These are phyloP conservation scores for Apostichopus californicus DNA, from an alignment of 35 echinoderm and acorn worm genomes.

Conservation along the genomic window DNA sequence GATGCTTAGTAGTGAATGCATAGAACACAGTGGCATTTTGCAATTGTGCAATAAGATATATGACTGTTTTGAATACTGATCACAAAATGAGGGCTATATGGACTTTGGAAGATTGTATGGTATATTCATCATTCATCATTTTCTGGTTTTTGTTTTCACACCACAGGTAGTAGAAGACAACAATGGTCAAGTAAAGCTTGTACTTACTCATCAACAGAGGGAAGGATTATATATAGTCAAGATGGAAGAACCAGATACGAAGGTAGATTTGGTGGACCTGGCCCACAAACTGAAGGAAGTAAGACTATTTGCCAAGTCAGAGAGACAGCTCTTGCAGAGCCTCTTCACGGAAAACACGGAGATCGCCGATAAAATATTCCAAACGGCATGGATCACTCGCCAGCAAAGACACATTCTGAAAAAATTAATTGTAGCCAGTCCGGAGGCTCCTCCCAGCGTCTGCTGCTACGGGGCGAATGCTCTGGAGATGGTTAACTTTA, in stretches of 20 bases:
- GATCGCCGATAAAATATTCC: constrained; percentile 75
- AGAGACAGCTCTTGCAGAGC: constrained; percentile 72
- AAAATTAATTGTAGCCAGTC: constrained; percentile 69
- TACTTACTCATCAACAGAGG: background rate
- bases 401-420: constrained; percentile 93
- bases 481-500: constrained; percentile 79
- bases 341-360: constrained; percentile 83
- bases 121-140: background rate
- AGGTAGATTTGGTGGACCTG: constrained; percentile 75
- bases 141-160: background rate
- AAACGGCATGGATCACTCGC: constrained; percentile 84
- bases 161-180: background rate
- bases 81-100: no score
- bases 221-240: background rate
- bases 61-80: no score
- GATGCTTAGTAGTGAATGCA: no score
- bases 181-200: background rate
- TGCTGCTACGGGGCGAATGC: constrained; percentile 93
- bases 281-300: constrained; percentile 89
- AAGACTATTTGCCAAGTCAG: constrained; percentile 81
- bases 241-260: constrained; percentile 15
- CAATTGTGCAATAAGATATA: no score
- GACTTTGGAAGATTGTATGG: no score
- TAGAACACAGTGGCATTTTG: no score
- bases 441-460: constrained; percentile 67